Conservation (phyloP, 37 sponge, comb jelly and placozoan species). For the Spongilla lacustris region DNA sequence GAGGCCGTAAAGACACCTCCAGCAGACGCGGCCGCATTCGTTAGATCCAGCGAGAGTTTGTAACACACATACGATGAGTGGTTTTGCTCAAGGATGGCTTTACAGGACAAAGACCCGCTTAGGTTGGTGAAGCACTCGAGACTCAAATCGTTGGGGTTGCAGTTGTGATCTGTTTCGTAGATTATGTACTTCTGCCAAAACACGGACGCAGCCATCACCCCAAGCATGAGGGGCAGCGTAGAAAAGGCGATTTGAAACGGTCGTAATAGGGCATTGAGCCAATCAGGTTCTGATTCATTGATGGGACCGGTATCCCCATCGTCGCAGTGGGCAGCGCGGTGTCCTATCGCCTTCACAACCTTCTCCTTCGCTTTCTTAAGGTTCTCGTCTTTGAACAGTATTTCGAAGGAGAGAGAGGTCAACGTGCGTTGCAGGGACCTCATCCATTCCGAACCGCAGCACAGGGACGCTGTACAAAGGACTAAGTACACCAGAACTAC, state of each 20-base stretch:
- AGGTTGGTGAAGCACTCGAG: background rate
- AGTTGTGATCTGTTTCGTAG: background rate
- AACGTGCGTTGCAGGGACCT: background rate
- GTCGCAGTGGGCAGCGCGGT: no score
- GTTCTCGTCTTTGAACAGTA: background rate
- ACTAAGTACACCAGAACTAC: no score
- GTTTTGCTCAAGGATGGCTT: background rate
- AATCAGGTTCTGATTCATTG: no score
- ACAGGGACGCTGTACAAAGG: no score
- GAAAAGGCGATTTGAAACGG: background rate
- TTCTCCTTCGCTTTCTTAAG: background rate
- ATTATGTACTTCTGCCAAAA: background rate
- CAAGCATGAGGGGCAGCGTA: background rate
- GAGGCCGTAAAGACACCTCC: background rate
- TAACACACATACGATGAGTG: background rate
- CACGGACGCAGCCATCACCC: background rate
- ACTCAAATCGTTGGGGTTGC: background rate
- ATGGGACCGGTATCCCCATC: no score
- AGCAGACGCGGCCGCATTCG: background rate
- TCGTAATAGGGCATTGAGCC: no score
- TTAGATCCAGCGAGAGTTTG: background rate
- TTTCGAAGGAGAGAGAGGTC: background rate
- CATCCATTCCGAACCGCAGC: background rate
- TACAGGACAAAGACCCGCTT: background rate
- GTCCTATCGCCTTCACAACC: no score